Evolutionary conservation across 2,797 vertebrate genomes (phyloP).

Genomic region (Psittacula derbiana): DNA sequence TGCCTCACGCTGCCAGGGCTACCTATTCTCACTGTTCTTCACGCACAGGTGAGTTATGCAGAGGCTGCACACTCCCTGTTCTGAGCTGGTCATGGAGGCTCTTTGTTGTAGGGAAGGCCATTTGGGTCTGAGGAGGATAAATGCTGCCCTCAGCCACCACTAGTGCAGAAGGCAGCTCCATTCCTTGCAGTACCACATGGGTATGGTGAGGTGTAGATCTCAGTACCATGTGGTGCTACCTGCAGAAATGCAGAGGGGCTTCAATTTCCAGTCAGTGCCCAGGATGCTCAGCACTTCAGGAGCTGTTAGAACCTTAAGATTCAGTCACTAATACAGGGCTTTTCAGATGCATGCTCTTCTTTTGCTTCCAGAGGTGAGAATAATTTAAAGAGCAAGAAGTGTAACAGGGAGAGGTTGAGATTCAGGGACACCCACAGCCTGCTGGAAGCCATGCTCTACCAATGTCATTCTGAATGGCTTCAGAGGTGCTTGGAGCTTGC

Average conservation of each 20-base stretch:
- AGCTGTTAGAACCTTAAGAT: background rate
- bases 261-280: background rate
- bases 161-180: background rate
- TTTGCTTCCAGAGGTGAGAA: background rate
- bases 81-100: background rate
- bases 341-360: background rate
- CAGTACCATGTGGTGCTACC: background rate
- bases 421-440: background rate
- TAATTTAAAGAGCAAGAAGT: background rate
- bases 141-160: background rate
- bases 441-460: background rate
- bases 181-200: background rate
- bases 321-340: background rate
- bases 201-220: rapidly evolving
- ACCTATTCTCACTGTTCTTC: background rate
- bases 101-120: background rate
- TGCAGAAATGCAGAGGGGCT: background rate
- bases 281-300: background rate
- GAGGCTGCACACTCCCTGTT: background rate
- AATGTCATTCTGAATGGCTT: background rate
- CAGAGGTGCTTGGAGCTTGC: background rate
- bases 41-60: background rate
- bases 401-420: background rate
- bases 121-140: background rate
- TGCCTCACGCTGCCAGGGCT: background rate